A percentile compares a stretch with the other conserved stretches of the same genome.
phyloP scores from a whole-genome alignment of 1,140 invertebrate genomes.

The Amphibalanus amphitrite region DNA sequence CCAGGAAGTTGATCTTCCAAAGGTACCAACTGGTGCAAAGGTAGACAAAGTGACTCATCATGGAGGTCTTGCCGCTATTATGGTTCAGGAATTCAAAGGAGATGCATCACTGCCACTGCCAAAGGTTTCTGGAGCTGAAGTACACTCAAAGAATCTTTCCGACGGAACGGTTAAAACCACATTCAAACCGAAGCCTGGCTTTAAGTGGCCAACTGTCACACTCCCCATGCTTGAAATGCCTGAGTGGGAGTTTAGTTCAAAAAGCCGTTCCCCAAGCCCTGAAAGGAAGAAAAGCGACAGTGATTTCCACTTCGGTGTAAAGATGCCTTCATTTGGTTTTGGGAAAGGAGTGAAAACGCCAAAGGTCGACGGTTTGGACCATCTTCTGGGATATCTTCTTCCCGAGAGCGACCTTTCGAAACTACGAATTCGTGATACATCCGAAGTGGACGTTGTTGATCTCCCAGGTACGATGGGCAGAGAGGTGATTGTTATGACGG shows the following conservation, averaged over 20 bases:
- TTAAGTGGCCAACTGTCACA: neutral
- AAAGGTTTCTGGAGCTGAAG: neutral
- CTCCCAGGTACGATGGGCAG: neutral
- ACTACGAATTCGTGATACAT: neutral
- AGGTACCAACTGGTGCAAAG: neutral
- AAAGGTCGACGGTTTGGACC: neutral
- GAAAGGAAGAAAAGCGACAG: neutral
- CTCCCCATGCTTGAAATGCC: neutral
- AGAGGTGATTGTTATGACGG: neutral
- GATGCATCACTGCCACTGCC: neutral
- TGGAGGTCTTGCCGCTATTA: neutral
- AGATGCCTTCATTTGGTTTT: neutral
- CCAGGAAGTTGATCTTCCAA: neutral
- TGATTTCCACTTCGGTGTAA: neutral
- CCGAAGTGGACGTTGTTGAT: neutral
- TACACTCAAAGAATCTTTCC: neutral
- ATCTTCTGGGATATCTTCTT: neutral
- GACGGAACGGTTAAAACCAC: neutral
- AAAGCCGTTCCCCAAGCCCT: neutral
- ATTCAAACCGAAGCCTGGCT: neutral
- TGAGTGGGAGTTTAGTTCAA: neutral
- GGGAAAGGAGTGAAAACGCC: slow-evolving; percentile 1
- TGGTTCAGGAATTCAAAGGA: neutral
- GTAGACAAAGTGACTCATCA: neutral
- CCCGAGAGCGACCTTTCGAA: neutral